Base-by-base conservation (phyloP, 2,797 vertebrate genomes). In the Leptodactylus fallax region DNA sequence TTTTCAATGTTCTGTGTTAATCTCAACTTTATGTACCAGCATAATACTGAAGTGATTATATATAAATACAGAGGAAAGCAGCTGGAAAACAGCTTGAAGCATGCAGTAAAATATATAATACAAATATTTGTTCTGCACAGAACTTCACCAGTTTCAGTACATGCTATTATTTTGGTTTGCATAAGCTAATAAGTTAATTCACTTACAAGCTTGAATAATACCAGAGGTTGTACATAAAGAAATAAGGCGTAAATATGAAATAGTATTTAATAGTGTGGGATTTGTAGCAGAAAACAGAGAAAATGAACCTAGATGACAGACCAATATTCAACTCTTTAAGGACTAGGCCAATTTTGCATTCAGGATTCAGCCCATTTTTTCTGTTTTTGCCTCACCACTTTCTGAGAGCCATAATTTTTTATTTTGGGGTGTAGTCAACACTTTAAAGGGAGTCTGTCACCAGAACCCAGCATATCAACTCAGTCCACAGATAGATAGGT, bases 31-130 rank as follows among this genome's bases (percentile, higher is more conserved):
- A 60, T 76, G 27, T 23, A 27, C 36, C 27, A 51, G 81, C 81
- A 61, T 61, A 71, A 69, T 53, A 84, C 47, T 79, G 74, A 84
- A 69, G 51, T 71, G 45, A 82, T 84, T 87, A 83, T 79, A 79
- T 49, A 45, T 67, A 83, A n/a, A 87, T 21, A 61, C 36, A 16
- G 27, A 60, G 58, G 17, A 71, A 63, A 65, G 56, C 71, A 76
- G 56, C 45, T 27, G 55, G 55, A 21, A 25, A 58, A 74, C 53
- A 81, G 77, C 67, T 61, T 74, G 79, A 76, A 63, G 58, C 49
- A 21, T 55, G 49, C 8, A 81, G 51, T 74, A 25, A 51, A 21
- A 81, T 67, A 77, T 74, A 58, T 16, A 53, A 69, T 21, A 12
- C 56, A 82, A 53, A n/a, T 71, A 51, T 83, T 13, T 55, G 60